phyloP scores from a whole-genome alignment of 1,140 invertebrate species.

The Caenorhabditis inopinata region DNA sequence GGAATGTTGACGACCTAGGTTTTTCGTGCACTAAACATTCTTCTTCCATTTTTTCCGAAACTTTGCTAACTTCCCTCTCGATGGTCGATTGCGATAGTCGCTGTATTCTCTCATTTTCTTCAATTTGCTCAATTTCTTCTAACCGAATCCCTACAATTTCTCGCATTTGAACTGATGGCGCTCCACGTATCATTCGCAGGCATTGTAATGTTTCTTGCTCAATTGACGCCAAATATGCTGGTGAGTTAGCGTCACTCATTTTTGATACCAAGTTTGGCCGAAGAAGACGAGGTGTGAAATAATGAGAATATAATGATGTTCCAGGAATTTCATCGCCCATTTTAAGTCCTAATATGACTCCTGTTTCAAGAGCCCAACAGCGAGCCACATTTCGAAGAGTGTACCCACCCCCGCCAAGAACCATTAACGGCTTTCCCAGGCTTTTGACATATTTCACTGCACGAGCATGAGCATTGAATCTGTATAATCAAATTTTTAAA shows the following conservation, averaged over 20 bases:
- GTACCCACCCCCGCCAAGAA: constrained; percentile 92
- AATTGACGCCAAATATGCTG: constrained; percentile 41
- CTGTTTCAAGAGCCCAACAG: constrained; percentile 99
- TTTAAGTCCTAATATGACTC: constrained; percentile 77
- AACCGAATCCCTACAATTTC: constrained; percentile 36
- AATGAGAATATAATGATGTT: constrained; percentile 74
- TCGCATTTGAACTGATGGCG: constrained; percentile 64
- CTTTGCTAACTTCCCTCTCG: not conserved
- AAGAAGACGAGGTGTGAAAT: not conserved
- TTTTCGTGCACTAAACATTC: not conserved
- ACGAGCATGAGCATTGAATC: constrained; percentile 86
- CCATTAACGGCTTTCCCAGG: constrained; percentile 86
- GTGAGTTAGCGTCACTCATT: constrained; percentile 40
- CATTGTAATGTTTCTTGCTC: not conserved
- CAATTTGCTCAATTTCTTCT: not conserved
- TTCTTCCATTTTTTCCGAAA: not conserved
- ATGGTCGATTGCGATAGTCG: too few species aligned
- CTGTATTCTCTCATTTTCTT: not conserved
- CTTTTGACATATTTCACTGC: constrained; percentile 95
- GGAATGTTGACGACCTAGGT: not conserved
- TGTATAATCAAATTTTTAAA: constrained; percentile 60
- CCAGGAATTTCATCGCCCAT: constrained; percentile 79
- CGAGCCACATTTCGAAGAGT: constrained; percentile 94
- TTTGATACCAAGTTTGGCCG: not conserved
- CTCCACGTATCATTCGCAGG: constrained; percentile 43